Percentiles rank a stretch among this genome's conserved stretches.
These are phyloP conservation scores for Nezara viridula DNA, from an alignment of 2,888 invertebrate species.

Conservation along the genomic window DNA sequence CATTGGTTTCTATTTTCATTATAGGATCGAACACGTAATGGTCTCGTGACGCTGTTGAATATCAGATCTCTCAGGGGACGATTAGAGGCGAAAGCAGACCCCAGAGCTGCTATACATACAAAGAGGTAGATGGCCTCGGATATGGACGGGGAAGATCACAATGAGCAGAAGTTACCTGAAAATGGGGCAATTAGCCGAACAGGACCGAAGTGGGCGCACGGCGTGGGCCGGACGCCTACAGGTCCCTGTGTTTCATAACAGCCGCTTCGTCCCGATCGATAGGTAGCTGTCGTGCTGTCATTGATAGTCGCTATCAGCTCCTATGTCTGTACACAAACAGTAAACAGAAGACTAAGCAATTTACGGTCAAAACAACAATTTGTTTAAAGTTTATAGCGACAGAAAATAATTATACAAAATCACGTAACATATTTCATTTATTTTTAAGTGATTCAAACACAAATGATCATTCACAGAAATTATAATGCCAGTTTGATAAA, in stretches of 20 bases:
- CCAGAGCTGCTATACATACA: conserved; percentile 1
- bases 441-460: too few species aligned
- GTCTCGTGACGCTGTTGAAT: not conserved
- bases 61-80: not conserved
- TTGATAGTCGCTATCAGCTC: not conserved
- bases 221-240: conserved; percentile 31
- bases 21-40: not conserved
- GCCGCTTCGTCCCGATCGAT: not conserved
- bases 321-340: not conserved
- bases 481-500: too few species aligned
- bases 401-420: too few species aligned
- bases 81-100: not conserved
- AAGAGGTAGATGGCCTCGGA: not conserved
- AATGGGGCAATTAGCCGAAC: conserved; percentile 34
- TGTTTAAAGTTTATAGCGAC: too few species aligned
- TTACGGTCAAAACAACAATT: not conserved
- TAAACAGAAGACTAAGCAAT: not conserved
- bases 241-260: not conserved
- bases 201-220: not conserved
- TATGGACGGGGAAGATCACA: not conserved
- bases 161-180: conserved; percentile 43
- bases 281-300: not conserved
- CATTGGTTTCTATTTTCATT: too few species aligned
- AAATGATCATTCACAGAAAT: too few species aligned
- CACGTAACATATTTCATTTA: too few species aligned